Evolutionary conservation across 2,113 vertebrate genomes (phyloP).

Genomic region (Tinamus guttatus): DNA sequence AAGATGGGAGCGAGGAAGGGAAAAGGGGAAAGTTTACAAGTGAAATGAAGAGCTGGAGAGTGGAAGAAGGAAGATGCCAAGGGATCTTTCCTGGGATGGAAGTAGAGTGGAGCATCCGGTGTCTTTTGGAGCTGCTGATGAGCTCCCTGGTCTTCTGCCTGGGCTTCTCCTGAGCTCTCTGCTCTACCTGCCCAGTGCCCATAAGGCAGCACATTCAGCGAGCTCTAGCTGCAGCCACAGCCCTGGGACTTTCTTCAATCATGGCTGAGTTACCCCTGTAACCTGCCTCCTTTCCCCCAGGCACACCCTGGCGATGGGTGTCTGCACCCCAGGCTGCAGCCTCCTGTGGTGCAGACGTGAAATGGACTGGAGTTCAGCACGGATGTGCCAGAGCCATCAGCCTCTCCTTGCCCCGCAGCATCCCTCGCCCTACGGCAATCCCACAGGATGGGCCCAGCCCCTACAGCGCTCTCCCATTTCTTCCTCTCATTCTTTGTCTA

Average conservation of each 20-base stretch:
- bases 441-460: not conserved
- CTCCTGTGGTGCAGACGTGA: not conserved
- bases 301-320: not conserved
- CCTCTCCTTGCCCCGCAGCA: too few relatives aligned
- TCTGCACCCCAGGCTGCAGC: not conserved
- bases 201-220: not conserved
- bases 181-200: not conserved
- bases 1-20: fast-evolving
- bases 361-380: not conserved
- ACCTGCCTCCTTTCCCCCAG: not conserved
- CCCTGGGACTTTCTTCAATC: not conserved
- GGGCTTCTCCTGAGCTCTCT: not conserved
- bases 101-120: not conserved
- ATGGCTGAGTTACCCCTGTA: not conserved
- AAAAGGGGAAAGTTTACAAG: not conserved
- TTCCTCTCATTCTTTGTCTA: not conserved
- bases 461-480: not conserved
- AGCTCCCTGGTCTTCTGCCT: not conserved
- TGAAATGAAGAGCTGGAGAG: not conserved
- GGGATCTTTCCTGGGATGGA: not conserved
- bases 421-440: too few relatives aligned
- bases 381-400: too few relatives aligned
- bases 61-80: not conserved
- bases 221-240: too few relatives aligned
- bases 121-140: not conserved